Base-by-base conservation (phyloP, 2,113 vertebrate genomes). In the Pithys albifrons region DNA sequence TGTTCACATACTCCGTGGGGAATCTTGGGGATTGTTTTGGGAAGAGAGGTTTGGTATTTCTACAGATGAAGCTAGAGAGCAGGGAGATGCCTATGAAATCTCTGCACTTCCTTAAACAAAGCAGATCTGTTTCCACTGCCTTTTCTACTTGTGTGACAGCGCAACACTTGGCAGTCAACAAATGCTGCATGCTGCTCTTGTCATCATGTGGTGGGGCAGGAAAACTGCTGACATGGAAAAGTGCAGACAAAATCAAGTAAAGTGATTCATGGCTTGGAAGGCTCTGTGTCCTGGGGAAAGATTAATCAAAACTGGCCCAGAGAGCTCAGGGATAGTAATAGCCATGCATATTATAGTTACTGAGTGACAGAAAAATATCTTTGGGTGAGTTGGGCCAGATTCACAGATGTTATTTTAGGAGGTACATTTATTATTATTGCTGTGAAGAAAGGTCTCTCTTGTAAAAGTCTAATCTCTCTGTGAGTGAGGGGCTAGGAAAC, bases 161-260 rank as follows among this genome's bases (percentile, higher is more conserved):
- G 10, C 82, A 95, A 93, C 73, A 33, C 91, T 96, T 94, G 92
- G 96, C 95, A 92, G 77, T 82, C 83, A 89, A 94, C 86, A 96
- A 87, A 85, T 1, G 0, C 77, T 79, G 92, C 76, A 20, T 73
- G 95, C 95, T 94, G 88, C 91, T 92, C 95, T 94, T 95, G 96
- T 97, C 92, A 89, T 95, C 96, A n/a, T 94, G 88, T 2, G 27
- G 83, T 41, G 84, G 92, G 94, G 93, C 52, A 93, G 94, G 74
- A 91, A 94, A 96, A 92, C 88, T 96, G 95, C 96, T 96, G 96
- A 96, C 95, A 96, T 94, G 94, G 86, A 94, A 95, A 95, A 95
- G 88, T 62, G 76, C 73, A 91, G 92, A 89, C 77, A 93, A 94
- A 94, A 96, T 93, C 88, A 84, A 95, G 95, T 76, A 82, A 78